These are phyloP conservation scores for Folsomia candida DNA, from an alignment of 2,888 invertebrate species.

Conservation along the genomic window DNA sequence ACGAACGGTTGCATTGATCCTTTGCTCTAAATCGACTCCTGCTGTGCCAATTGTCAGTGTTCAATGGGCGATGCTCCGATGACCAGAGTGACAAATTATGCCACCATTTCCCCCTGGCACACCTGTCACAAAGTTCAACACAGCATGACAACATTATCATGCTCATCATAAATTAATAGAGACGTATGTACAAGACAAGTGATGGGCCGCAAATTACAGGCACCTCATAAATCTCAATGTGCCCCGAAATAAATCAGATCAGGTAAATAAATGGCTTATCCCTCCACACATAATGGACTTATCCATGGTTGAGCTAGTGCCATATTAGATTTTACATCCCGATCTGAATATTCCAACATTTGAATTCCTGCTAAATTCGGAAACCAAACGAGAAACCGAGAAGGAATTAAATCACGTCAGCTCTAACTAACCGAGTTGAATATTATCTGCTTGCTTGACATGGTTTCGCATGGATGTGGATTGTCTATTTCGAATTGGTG, in stretches of 20 bases:
- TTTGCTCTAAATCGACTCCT: conserved; percentile 21
- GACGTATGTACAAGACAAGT: background rate
- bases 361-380: background rate
- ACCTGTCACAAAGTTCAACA: conserved; percentile 34
- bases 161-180: background rate
- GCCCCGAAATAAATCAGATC: background rate
- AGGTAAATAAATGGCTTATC: no score
- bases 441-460: background rate
- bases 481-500: background rate
- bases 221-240: background rate
- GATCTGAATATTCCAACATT: background rate
- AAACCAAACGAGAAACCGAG: background rate
- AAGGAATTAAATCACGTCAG: conserved; percentile 8
- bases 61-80: conserved; percentile 19
- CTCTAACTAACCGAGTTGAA: conserved; percentile 2
- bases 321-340: no score
- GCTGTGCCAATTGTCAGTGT: conserved; percentile 29
- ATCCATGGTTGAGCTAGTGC: no score
- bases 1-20: no score
- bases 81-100: background rate
- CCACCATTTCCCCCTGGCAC: conserved; percentile 42
- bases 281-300: no score
- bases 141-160: background rate
- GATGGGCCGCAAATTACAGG: background rate
- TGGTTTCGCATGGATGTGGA: background rate